These are phyloP conservation scores for Fulica atra DNA, from an alignment of 2,113 vertebrate species.

Conservation along the genomic window DNA sequence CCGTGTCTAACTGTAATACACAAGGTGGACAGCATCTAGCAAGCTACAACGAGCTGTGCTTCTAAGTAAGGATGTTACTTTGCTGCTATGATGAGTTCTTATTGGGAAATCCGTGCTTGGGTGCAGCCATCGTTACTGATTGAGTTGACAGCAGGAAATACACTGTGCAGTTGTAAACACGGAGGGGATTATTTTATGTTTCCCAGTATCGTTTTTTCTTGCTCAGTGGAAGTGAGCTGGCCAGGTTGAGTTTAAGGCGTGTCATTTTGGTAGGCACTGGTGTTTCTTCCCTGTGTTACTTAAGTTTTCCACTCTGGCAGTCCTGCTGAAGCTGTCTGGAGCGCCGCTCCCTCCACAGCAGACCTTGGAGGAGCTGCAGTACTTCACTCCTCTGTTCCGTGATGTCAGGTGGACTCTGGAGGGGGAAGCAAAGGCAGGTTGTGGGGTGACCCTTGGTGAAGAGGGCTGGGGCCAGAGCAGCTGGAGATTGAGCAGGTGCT, in stretches of 20 bases:
- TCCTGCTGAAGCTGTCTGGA: neutral
- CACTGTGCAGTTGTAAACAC: neutral
- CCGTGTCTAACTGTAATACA: fast-evolving
- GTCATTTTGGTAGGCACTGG: neutral
- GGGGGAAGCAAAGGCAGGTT: neutral
- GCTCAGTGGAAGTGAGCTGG: neutral
- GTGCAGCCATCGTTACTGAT: neutral
- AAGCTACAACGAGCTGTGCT: neutral
- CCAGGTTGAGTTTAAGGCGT: neutral
- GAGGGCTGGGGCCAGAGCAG: neutral
- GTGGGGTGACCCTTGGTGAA: neutral
- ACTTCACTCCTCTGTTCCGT: neutral
- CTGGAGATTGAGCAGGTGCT: neutral
- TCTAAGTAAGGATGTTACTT: neutral
- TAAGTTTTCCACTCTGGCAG: neutral
- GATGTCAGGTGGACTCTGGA: neutral
- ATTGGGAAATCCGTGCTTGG: neutral
- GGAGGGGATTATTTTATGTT: neutral
- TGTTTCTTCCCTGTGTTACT: neutral
- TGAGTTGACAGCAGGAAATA: neutral
- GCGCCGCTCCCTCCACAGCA: neutral
- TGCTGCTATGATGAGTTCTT: neutral
- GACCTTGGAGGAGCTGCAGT: neutral
- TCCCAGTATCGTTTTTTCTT: neutral
- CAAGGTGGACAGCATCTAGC: neutral